Evolutionary conservation across 1,140 invertebrate species (phyloP).

Genomic region (Drosophila aff.): DNA sequence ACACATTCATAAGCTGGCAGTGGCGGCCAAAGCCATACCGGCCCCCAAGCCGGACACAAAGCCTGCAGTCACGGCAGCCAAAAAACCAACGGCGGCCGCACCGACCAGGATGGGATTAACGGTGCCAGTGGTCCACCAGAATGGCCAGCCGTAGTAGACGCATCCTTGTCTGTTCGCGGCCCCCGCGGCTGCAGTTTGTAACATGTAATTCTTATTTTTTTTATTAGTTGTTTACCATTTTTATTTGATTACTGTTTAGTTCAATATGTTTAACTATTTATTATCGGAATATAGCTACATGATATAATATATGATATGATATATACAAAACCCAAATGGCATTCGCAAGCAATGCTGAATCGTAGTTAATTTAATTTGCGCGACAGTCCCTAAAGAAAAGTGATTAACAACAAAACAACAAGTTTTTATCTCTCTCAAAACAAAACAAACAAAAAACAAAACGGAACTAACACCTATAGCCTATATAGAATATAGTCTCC

Average conservation of each 20-base stretch:
- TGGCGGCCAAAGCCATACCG: constrained; percentile 80
- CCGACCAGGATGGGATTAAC: constrained; percentile 30
- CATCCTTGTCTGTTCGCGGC: constrained; percentile 17
- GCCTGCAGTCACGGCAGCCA: constrained; percentile 24
- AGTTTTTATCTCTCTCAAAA: constrained; percentile 62
- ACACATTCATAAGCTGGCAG: constrained; percentile 81
- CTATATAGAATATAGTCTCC: constrained; percentile 68
- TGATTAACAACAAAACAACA: constrained; percentile 60
- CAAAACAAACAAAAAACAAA: constrained; percentile 7
- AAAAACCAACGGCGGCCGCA: constrained; percentile 20
- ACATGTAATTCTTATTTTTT: constrained; percentile 56
- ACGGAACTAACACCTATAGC: constrained; percentile 67
- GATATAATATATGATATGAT: constrained; percentile 31
- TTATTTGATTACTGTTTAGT: constrained; percentile 81
- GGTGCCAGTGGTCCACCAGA: constrained; percentile 30
- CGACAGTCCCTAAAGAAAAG: constrained; percentile 76
- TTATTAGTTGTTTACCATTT: constrained; percentile 77
- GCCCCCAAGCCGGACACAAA: constrained; percentile 66
- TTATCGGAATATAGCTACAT: constrained; percentile 79
- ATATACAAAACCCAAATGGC: constrained; percentile 46
- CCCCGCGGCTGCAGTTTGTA: constrained; percentile 46
- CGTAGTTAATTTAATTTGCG: constrained; percentile 82
- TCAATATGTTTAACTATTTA: constrained; percentile 83
- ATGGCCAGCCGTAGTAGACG: constrained; percentile 35
- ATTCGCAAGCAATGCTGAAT: constrained; percentile 33